Evolutionary conservation across 2,888 invertebrate genomes (phyloP).

Genomic region (Laspeyria flexula): DNA sequence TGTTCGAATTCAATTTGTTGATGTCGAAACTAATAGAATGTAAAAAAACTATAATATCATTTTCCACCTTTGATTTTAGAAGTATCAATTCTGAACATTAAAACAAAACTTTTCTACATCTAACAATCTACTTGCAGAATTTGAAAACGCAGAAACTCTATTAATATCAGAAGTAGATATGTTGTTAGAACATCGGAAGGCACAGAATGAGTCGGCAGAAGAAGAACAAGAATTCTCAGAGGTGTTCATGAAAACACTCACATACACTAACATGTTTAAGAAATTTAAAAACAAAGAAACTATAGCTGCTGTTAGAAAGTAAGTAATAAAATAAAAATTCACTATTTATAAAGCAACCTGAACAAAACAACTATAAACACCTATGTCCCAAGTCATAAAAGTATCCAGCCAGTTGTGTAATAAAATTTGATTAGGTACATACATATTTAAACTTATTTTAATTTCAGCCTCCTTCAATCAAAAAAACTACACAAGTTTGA

Average conservation of each 20-base stretch:
- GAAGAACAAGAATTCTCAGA: constrained; percentile 99
- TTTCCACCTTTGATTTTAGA: too few relatives aligned
- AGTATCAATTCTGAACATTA: too few relatives aligned
- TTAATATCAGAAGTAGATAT: constrained; percentile 98
- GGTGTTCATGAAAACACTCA: constrained; percentile 98
- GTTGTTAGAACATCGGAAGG: constrained; percentile 98
- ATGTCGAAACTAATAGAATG: too few relatives aligned
- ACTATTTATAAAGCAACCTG: too few relatives aligned
- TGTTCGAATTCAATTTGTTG: too few relatives aligned
- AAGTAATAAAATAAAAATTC: constrained; percentile 51
- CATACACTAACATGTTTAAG: constrained; percentile 97
- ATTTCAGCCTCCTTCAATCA: constrained; percentile 93
- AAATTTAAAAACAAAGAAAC: constrained; percentile 99
- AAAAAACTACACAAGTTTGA: constrained; percentile 99
- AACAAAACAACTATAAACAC: too few relatives aligned
- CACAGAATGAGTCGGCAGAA: constrained; percentile 98
- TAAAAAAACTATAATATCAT: too few relatives aligned
- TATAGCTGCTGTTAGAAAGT: constrained; percentile 98
- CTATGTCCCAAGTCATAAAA: too few relatives aligned
- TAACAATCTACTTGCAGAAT: constrained; percentile 91
- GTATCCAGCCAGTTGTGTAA: too few relatives aligned
- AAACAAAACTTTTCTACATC: too few relatives aligned
- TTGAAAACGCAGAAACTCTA: constrained; percentile 99
- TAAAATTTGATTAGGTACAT: too few relatives aligned
- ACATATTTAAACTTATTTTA: too few relatives aligned